Percentiles rank a stretch among this genome's conserved stretches.
Evolutionary conservation across 2,888 invertebrate genomes (phyloP).

Genomic region (Aporophyla nigra): DNA sequence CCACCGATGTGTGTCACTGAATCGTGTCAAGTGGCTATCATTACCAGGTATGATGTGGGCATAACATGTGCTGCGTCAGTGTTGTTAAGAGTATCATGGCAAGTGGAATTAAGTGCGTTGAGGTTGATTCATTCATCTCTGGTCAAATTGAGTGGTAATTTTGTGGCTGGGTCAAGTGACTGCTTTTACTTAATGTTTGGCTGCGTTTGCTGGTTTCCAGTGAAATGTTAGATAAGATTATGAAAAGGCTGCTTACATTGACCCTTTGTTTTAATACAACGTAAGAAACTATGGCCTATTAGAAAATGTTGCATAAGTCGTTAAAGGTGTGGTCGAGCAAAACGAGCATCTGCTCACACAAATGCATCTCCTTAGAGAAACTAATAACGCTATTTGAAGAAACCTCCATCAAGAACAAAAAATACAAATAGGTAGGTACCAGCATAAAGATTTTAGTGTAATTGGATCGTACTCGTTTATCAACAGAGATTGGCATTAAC

Average conservation of each 20-base stretch:
- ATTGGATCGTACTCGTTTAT: constrained; percentile 14
- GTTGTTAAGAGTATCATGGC: constrained; percentile 10
- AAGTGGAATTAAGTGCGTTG: not conserved
- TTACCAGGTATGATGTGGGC: constrained; percentile 46
- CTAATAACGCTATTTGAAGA: not conserved
- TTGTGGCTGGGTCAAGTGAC: not conserved
- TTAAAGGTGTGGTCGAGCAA: constrained; percentile 16
- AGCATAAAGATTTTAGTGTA: not conserved
- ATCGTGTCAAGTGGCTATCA: constrained; percentile 56
- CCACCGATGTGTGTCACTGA: constrained; percentile 57
- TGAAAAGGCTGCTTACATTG: not conserved
- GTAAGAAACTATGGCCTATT: constrained; percentile 33
- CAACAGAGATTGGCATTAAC: constrained; percentile 23
- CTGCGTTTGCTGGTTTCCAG: not conserved
- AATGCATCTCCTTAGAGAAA: not conserved
- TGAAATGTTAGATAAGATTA: not conserved
- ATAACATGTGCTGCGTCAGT: constrained; percentile 19
- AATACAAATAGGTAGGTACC: not conserved
- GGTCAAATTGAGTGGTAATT: not conserved
- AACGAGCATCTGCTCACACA: constrained; percentile 19
- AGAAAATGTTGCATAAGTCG: constrained; percentile 14
- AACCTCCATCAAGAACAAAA: not conserved
- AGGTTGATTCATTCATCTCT: constrained; percentile 20
- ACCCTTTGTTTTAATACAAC: constrained; percentile 19
- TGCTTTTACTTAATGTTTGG: not conserved